Percentiles rank a stretch among this genome's conserved stretches.
These are phyloP conservation scores for Oreortyx pictus DNA, from an alignment of 2,797 vertebrate species.

Conservation along the genomic window DNA sequence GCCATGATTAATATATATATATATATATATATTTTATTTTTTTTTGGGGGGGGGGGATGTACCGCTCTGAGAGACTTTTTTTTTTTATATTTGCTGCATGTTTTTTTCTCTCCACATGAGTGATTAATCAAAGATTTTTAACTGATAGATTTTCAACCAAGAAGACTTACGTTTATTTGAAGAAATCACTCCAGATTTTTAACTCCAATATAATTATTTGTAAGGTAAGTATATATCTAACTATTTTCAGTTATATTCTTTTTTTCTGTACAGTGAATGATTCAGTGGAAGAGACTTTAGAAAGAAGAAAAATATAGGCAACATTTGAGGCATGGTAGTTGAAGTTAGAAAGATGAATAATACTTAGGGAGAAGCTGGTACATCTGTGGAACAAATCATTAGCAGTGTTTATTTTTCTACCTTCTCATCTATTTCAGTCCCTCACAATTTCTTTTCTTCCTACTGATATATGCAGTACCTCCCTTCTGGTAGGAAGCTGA, in stretches of 20 bases:
- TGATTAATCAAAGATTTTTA: not conserved
- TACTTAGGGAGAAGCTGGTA: not conserved
- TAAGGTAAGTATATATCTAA: not conserved
- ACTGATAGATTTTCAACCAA: not conserved
- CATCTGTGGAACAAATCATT: not conserved
- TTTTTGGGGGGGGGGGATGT: too few species aligned
- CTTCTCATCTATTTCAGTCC: not conserved
- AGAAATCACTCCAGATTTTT: not conserved
- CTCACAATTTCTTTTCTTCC: not conserved
- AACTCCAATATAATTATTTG: not conserved
- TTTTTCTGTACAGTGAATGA: not conserved
- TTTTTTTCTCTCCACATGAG: not conserved
- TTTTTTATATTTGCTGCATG: not conserved
- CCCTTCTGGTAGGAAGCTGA: not conserved
- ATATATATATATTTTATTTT: too few species aligned
- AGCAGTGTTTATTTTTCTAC: constrained; percentile 5
- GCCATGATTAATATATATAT: not conserved
- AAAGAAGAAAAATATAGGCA: not conserved
- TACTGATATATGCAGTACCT: not conserved
- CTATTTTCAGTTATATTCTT: not conserved
- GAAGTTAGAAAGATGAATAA: not conserved
- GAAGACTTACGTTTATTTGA: not conserved
- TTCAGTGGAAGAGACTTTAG: not conserved
- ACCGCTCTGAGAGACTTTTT: not conserved
- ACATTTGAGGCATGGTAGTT: not conserved